Base-by-base conservation (phyloP, 2,797 vertebrate species). In the Astyanax mexicanus region DNA sequence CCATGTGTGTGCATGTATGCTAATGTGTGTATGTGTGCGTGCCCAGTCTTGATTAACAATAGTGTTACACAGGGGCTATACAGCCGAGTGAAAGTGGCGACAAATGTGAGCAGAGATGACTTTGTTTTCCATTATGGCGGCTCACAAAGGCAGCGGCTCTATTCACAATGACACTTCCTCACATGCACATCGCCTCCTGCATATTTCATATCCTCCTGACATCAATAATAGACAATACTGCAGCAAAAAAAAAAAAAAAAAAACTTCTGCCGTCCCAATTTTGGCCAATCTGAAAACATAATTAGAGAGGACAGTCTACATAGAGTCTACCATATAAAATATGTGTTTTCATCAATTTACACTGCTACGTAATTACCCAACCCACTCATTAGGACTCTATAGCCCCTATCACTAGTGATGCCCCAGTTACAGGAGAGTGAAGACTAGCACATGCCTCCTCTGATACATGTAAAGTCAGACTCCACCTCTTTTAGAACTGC, bases 141-240 rank as follows among this genome's bases (percentile, higher is more conserved):
- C 72, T 82, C 57, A 83, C 60, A 75, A 74, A 77, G 35, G 38
- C 64, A 70, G 65, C 25, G 49, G 27, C 54, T 29, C 78, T 35
- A 75, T 69, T 67, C 61, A 70, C 70, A 68, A 65, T 75, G 68
- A 79, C 47, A 64, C 32, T 12, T 72, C 68, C 69, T 37, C 13
- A 25, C 11, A 35, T 66, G 52, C 54, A 52, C 62, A n/a, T 58
- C 42, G 75, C 54, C 61, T 81, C 38, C 60, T 82, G 82, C 74
- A 82, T 82, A 80, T 80, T 80, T 85, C 54, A 80, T 78, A 74
- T 47, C 57, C 60, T 73, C 40, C 64, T 76, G 44, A 80, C 73
- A 81, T 85, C 73, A 84, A 79, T 78, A 79, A 82, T 80, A 79
- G 61, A 82, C 44, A 42, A 74, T 65, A 49, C 17, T 19, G 45